Evolutionary conservation across 2,113 vertebrate species (phyloP).

Genomic region (Bolborhynchus lineola): DNA sequence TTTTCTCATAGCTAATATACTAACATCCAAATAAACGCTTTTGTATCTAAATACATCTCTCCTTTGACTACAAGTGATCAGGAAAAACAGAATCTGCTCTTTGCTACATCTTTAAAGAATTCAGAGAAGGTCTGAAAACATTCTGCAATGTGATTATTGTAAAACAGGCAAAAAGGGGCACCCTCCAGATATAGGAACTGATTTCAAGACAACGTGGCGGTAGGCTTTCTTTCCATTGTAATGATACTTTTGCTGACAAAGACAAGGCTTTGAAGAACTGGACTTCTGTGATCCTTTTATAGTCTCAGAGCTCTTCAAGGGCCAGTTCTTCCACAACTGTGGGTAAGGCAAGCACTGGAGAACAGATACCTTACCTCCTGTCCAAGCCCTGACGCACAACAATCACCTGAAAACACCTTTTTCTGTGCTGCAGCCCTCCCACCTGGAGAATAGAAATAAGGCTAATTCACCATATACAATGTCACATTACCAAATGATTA

Average conservation of each 20-base stretch:
- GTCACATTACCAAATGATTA: background rate
- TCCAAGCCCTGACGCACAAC: background rate
- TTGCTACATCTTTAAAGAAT: background rate
- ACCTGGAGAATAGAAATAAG: background rate
- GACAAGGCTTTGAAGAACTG: background rate
- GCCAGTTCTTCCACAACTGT: background rate
- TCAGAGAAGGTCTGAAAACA: background rate
- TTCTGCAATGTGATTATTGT: background rate
- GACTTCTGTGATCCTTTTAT: accelerated
- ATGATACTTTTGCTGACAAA: background rate
- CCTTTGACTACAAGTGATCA: no score
- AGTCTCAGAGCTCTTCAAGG: background rate
- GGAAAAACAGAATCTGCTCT: background rate
- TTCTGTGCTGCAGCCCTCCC: background rate
- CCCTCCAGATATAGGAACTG: background rate
- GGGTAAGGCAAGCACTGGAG: background rate
- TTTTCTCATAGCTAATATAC: background rate
- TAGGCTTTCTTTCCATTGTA: background rate
- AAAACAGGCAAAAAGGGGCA: background rate
- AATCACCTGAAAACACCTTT: background rate
- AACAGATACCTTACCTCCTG: background rate
- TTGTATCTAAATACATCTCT: accelerated
- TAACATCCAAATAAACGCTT: background rate
- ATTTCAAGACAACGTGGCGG: accelerated
- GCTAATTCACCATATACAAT: background rate